Base-by-base conservation (phyloP, 2,888 invertebrate genomes). In the Caenorhabditis virilis region DNA sequence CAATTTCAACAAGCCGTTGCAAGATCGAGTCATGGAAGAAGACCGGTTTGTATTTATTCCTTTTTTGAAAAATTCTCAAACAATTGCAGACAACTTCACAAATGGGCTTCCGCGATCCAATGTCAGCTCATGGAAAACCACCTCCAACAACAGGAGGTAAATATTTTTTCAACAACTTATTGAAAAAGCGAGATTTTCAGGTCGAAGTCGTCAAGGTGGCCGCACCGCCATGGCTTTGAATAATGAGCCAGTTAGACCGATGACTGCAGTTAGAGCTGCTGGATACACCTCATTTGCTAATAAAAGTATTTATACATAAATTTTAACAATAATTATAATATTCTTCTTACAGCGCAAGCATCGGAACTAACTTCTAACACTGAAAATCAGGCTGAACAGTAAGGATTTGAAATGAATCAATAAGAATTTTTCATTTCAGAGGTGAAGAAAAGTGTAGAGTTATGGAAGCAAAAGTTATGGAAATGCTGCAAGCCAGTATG, bases 231-330 rank as follows among this genome's bases (percentile, higher is more conserved):
- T 74, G 23, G 84, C 82, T 49, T 27, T 35, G 13, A 52, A 54
- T 35, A 63, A 54, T 51, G 81, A 78, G 47, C 70, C 76, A 4
- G 86, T 85, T 22, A 82, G 98, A 56, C 97, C 98, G 0, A 94
- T 97, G 88, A 98, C 98, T 2, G 95, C 97, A 1, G 92, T 97
- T 36, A 88, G 93, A 57, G 95, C 93, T 9, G 95, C 93, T 25
- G 98, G 98, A 1, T 98, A 93, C 84, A 92, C 92, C 4, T 92
- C 93, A 1, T 88, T 88, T 47, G 85, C 72, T 39, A 76, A 70
- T 52, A 76, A 70, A 58, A 85, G 70, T 63, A 35, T 45, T 23
- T 26, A 16, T 30, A 4, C 23, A 15, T n/a, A 30, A 47, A 47
- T 27, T 30, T 5, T 15, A 47, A 47, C 26, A 47, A 26, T 25